These are phyloP conservation scores for Halyomorpha halys DNA, from an alignment of 1,140 invertebrate species.

Conservation along the genomic window DNA sequence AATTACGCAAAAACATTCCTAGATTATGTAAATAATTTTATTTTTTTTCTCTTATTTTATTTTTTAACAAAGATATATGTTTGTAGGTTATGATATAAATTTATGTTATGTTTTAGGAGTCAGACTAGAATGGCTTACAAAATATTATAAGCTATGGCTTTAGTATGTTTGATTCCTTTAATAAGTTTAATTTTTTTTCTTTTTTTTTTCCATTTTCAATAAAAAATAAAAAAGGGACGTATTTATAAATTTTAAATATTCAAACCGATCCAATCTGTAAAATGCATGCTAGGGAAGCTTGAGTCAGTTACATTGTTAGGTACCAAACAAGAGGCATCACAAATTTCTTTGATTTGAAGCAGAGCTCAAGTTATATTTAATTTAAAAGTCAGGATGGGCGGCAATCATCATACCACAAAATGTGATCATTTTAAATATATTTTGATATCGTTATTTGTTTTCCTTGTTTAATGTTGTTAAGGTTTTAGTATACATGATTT, in stretches of 20 bases:
- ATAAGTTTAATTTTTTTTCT: constrained; percentile 7
- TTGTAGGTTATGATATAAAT: constrained; percentile 31
- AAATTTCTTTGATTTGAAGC: constrained; percentile 17
- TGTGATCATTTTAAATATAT: constrained; percentile 11
- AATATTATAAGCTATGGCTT: constrained; percentile 27
- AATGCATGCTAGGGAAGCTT: constrained; percentile 22
- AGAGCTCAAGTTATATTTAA: constrained; percentile 14
- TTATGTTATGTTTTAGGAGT: constrained; percentile 26
- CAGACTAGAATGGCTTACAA: constrained; percentile 25
- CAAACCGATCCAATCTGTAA: constrained; percentile 26
- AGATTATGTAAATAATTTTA: constrained; percentile 31
- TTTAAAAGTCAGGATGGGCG: constrained; percentile 24
- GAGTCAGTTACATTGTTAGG: constrained; percentile 28
- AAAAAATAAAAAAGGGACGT: constrained; percentile 29
- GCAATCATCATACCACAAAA: constrained; percentile 18
- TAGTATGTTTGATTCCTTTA: constrained; percentile 30
- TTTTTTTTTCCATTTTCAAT: constrained; percentile 6
- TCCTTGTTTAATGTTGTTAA: constrained; percentile 13
- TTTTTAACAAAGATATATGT: constrained; percentile 30
- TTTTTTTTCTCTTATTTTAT: constrained; percentile 24
- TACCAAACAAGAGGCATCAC: constrained; percentile 26
- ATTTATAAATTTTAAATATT: constrained; percentile 26
- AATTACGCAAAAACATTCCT: constrained; percentile 31
- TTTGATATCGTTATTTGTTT: constrained; percentile 1
- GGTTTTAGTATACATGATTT: constrained; percentile 1